phyloP scores from a whole-genome alignment of 2,797 vertebrate species.

The Lagocephalus sceleratus region DNA sequence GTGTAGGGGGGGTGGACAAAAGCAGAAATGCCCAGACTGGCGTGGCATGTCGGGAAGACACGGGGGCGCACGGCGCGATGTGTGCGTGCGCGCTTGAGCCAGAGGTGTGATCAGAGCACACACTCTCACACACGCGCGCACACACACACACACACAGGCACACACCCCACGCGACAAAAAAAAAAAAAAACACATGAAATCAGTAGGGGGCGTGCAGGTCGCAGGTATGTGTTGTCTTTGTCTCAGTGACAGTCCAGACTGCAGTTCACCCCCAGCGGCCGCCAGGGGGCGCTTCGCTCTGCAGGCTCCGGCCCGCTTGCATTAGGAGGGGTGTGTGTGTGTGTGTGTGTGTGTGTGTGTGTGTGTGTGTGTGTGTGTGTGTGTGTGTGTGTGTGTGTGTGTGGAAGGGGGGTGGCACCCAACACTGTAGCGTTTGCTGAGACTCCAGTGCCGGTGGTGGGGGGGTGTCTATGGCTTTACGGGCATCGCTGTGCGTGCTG shows the following conservation, averaged over 20 bases:
- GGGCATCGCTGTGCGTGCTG: conserved; percentile 9
- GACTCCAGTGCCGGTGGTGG: conserved; percentile 7
- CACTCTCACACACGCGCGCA: neutral
- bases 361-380: too few species aligned
- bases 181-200: too few species aligned
- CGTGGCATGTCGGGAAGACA: conserved; percentile 51
- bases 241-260: conserved; percentile 66
- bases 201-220: conserved; percentile 3
- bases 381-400: too few species aligned
- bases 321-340: too few species aligned
- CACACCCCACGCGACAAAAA: too few species aligned
- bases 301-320: conserved; percentile 24
- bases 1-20: conserved; percentile 58
- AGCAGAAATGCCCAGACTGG: conserved; percentile 64
- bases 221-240: conserved; percentile 50
- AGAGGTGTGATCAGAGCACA: conserved; percentile 8
- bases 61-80: conserved; percentile 11
- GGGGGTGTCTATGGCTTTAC: conserved; percentile 18
- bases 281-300: conserved; percentile 53
- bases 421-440: conserved; percentile 26
- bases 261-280: conserved; percentile 57
- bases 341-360: too few species aligned
- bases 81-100: conserved; percentile 4
- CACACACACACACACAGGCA: too few species aligned
- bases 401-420: conserved; percentile 67